Evolutionary conservation across 2,888 invertebrate genomes (phyloP).

Genomic region (Tenthredo amoena): DNA sequence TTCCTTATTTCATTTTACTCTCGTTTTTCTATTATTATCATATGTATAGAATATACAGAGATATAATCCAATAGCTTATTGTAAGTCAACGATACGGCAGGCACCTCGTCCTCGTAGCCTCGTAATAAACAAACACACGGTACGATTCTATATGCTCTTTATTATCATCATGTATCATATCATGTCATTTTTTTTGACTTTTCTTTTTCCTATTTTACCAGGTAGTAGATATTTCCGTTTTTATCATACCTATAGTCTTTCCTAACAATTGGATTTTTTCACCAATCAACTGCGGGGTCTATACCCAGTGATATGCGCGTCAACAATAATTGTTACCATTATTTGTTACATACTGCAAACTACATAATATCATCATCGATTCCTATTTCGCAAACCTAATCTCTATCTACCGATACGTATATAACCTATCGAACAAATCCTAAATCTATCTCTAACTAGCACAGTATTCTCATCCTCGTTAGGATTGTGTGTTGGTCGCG

Average conservation of each 20-base stretch:
- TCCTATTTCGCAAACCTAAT: not conserved
- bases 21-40: not conserved
- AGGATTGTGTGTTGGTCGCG: constrained; percentile 15
- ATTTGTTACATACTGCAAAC: not conserved
- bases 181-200: not conserved
- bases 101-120: not conserved
- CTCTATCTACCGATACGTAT: constrained; percentile 7
- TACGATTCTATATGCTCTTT: constrained; percentile 4
- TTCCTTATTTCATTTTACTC: not conserved
- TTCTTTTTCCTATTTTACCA: not conserved
- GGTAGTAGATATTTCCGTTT: not conserved
- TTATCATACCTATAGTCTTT: not conserved
- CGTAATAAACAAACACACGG: constrained; percentile 36
- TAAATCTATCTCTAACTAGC: not conserved
- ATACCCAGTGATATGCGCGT: not conserved
- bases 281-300: not conserved
- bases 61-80: constrained; percentile 15
- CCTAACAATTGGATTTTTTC: not conserved
- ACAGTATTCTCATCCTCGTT: not conserved
- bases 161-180: not conserved
- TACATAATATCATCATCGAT: not conserved
- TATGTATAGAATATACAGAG: not conserved
- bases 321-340: not conserved
- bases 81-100: constrained; percentile 23
- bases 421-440: constrained; percentile 1